Conservation (phyloP, 2,888 invertebrate species). For the Serrognathus titanus region DNA sequence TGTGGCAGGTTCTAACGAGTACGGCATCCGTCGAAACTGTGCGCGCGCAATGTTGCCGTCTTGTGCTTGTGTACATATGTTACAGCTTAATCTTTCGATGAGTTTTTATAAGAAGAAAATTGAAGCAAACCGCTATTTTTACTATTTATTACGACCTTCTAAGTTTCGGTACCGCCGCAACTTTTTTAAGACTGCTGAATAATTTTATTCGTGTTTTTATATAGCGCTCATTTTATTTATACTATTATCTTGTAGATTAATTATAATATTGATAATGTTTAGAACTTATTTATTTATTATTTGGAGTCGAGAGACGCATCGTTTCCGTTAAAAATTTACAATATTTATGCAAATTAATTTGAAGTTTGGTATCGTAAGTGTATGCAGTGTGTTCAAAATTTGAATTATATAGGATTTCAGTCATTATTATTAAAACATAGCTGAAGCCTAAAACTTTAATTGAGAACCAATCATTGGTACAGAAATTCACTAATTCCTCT, state of each 20-base stretch:
- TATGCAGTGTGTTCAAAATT: not conserved
- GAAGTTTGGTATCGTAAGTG: not conserved
- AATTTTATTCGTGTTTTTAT: conserved; percentile 36
- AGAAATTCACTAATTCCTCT: too few relatives aligned
- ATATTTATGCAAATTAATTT: not conserved
- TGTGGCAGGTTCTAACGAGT: conserved; percentile 15
- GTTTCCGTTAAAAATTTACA: too few relatives aligned
- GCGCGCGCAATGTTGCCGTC: not conserved
- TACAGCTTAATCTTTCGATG: not conserved
- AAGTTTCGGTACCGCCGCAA: conserved; percentile 36
- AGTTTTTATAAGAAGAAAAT: not conserved
- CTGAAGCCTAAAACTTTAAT: too few relatives aligned
- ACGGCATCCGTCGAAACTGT: not conserved
- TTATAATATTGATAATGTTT: conserved; percentile 10
- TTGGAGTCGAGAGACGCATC: not conserved
- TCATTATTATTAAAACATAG: too few relatives aligned
- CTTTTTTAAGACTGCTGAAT: conserved; percentile 47
- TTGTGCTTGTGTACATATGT: not conserved
- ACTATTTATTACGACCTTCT: conserved; percentile 34
- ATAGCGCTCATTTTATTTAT: conserved; percentile 33
- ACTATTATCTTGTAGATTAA: conserved; percentile 21
- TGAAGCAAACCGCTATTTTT: conserved; percentile 2
- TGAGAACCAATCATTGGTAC: too few relatives aligned
- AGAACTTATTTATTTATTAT: conserved; percentile 6
- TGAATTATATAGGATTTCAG: too few relatives aligned